Evolutionary conservation across 2,888 invertebrate genomes (phyloP).

Genomic region (Zhengitettix transpicula): DNA sequence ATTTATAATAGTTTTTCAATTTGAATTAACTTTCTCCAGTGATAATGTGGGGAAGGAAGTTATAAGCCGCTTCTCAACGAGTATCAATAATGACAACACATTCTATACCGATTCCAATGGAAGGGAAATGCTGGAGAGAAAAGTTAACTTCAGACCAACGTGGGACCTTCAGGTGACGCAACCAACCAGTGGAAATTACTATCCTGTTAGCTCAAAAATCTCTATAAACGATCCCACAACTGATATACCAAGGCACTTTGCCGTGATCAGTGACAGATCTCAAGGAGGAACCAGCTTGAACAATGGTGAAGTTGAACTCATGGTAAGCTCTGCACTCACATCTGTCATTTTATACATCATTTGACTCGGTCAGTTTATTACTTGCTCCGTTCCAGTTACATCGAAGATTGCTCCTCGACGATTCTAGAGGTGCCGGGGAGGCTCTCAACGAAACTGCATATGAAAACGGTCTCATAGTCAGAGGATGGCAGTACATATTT

Average conservation of each 20-base stretch:
- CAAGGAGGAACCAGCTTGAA: conserved; percentile 64
- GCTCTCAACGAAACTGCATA: conserved; percentile 68
- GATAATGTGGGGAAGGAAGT: conserved; percentile 66
- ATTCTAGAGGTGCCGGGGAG: conserved; percentile 85
- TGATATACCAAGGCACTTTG: conserved; percentile 26
- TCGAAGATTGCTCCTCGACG: conserved; percentile 67
- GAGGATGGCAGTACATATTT: conserved; percentile 47
- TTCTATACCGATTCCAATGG: conserved; percentile 95
- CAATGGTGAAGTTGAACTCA: conserved; percentile 63
- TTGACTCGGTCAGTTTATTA: neutral
- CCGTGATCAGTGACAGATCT: conserved; percentile 56
- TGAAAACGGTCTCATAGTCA: conserved; percentile 48
- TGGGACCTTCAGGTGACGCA: conserved; percentile 53
- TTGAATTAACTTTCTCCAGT: neutral
- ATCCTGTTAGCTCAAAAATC: conserved; percentile 77
- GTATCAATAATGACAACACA: conserved; percentile 24
- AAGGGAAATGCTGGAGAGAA: conserved; percentile 63
- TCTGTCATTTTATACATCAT: neutral
- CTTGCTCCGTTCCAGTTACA: conserved; percentile 44
- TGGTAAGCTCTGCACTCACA: conserved; percentile 31
- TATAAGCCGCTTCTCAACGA: conserved; percentile 49
- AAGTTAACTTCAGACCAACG: conserved; percentile 49
- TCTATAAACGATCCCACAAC: conserved; percentile 36
- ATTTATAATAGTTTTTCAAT: neutral
- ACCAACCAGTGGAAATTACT: conserved; percentile 75